A percentile compares a stretch with the other conserved stretches of the same genome.
Conservation (phyloP, 1,140 invertebrate species). For the Melipona quadrifasciata region DNA sequence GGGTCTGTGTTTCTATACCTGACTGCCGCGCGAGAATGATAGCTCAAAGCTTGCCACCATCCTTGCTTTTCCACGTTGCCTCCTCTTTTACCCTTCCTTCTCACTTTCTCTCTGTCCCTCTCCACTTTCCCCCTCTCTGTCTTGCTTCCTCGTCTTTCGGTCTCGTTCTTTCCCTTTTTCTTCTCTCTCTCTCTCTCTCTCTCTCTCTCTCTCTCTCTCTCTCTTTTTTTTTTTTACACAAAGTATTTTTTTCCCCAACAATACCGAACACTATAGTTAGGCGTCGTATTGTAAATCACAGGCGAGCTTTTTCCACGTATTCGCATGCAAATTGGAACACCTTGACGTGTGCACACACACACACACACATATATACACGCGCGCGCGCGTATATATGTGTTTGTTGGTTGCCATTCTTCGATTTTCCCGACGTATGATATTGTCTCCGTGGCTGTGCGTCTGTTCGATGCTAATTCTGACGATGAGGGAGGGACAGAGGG, state of each 20-base stretch:
- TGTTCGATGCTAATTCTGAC: not conserved
- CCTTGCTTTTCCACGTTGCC: not conserved
- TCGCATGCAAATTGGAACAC: conserved; percentile 53
- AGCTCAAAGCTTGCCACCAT: conserved; percentile 13
- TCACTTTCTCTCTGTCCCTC: not conserved
- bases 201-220: not conserved
- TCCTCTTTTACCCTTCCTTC: not conserved
- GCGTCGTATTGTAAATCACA: conserved; percentile 26
- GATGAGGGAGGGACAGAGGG: no score
- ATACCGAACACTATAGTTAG: conserved; percentile 31
- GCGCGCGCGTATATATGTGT: not conserved
- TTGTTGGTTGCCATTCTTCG: conserved; percentile 29
- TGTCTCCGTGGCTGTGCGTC: conserved; percentile 7
- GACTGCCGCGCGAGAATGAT: conserved; percentile 51
- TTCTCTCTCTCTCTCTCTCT: not conserved
- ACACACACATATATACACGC: not conserved
- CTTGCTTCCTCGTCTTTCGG: not conserved
- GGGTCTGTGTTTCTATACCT: conserved; percentile 25
- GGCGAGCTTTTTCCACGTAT: conserved; percentile 39
- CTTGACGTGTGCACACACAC: conserved; percentile 12
- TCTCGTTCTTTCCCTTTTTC: not conserved
- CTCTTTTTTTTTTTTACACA: conserved; percentile 19
- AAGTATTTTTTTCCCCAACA: conserved; percentile 34
- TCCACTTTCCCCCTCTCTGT: not conserved
- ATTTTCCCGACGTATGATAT: conserved; percentile 38